Conservation (phyloP, 2,888 invertebrate genomes). For the Zygaena filipendulae region DNA sequence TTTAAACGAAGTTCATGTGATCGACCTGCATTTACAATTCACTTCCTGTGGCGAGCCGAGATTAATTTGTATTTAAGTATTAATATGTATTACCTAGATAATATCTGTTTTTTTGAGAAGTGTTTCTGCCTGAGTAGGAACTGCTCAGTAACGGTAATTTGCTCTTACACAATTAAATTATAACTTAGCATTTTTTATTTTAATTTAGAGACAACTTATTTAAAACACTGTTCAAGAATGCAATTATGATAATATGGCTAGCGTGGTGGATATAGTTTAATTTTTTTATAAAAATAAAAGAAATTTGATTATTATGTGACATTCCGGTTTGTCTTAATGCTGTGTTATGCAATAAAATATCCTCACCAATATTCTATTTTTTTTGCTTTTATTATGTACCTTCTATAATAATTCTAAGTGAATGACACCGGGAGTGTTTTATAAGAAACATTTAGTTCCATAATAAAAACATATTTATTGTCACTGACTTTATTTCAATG, state of each 20-base stretch:
- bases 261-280: conserved; percentile 51
- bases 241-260: conserved; percentile 50
- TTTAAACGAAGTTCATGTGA: no score
- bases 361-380: conserved; percentile 59
- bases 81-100: conserved; percentile 51
- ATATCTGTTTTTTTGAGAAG: conserved; percentile 52
- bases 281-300: conserved; percentile 57
- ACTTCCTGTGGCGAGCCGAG: conserved; percentile 55
- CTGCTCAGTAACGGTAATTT: conserved; percentile 54
- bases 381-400: no score
- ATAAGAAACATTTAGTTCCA: conserved; percentile 14
- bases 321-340: conserved; percentile 69
- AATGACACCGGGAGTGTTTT: no score
- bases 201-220: conserved; percentile 65
- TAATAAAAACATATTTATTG: conserved; percentile 15
- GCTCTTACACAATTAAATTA: conserved; percentile 65
- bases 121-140: conserved; percentile 41
- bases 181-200: conserved; percentile 69
- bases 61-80: conserved; percentile 62
- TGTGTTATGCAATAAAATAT: conserved; percentile 70
- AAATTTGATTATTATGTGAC: conserved; percentile 56
- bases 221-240: conserved; percentile 46
- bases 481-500: neutral
- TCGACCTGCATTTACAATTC: conserved; percentile 59
- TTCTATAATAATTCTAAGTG: no score